Percentiles rank a stretch among this genome's conserved stretches.
These are phyloP conservation scores for Diploscapter pachys DNA, from an alignment of 1,140 invertebrate genomes.

Conservation along the genomic window DNA sequence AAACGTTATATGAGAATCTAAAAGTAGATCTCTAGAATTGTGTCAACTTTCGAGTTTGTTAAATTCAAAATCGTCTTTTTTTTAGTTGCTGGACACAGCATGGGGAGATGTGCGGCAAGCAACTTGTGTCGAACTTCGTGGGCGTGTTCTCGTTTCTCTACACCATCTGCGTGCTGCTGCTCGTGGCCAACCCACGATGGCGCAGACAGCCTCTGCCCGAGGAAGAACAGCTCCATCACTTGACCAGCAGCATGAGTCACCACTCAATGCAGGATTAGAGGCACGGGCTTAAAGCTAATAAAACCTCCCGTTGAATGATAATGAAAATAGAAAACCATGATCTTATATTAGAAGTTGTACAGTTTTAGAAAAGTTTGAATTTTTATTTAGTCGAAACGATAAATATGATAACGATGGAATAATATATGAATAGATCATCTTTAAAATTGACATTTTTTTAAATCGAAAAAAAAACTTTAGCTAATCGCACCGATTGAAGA, in stretches of 20 bases:
- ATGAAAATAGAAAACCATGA: no score
- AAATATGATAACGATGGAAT: no score
- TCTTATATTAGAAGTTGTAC: no score
- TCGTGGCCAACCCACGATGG: conserved; percentile 73
- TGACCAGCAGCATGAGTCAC: conserved; percentile 19
- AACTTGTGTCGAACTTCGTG: conserved; percentile 73
- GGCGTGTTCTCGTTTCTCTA: conserved; percentile 72
- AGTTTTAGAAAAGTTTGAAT: no score
- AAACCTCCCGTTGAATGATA: no score
- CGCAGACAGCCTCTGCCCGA: conserved; percentile 72
- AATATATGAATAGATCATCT: no score
- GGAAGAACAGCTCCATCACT: conserved; percentile 68
- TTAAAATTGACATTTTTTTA: no score
- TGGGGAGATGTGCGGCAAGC: conserved; percentile 66
- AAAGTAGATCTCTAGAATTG: background rate
- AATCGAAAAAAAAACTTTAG: no score
- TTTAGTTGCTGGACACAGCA: conserved; percentile 55
- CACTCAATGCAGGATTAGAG: no score
- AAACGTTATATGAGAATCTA: background rate
- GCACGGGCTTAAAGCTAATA: no score
- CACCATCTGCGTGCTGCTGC: conserved; percentile 69
- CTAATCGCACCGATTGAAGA: no score
- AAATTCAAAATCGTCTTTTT: conserved; percentile 9
- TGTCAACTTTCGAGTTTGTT: conserved; percentile 13
- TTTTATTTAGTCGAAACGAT: no score